A percentile compares a stretch with the other conserved stretches of the same genome.
phyloP scores from a whole-genome alignment of 1,140 invertebrate species.

The Aphaenogaster ashmeadi region DNA sequence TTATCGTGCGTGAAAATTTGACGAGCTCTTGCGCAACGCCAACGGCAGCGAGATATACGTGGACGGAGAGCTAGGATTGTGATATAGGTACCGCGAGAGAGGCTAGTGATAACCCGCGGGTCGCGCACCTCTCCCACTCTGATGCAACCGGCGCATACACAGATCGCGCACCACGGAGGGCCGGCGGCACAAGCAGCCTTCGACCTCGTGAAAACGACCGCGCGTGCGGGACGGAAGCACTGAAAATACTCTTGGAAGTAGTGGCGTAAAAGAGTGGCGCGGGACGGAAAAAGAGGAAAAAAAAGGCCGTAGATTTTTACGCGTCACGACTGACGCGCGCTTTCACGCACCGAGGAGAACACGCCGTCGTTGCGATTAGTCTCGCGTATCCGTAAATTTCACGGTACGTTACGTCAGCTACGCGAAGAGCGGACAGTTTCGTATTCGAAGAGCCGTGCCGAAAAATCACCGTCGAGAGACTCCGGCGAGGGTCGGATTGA shows the following conservation, averaged over 20 bases:
- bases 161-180: conserved; percentile 54
- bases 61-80: conserved; percentile 79
- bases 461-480: neutral
- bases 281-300: neutral
- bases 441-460: neutral
- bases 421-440: neutral
- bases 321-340: conserved; percentile 59
- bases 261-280: conserved; percentile 14
- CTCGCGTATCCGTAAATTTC: conserved; percentile 37
- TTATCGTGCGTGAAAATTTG: conserved; percentile 65
- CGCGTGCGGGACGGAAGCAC: conserved; percentile 13
- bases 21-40: conserved; percentile 70
- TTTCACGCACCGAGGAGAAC: conserved; percentile 37
- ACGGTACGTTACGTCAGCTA: conserved; percentile 19
- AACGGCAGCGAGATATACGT: conserved; percentile 75
- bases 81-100: conserved; percentile 82
- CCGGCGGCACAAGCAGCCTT: conserved; percentile 21
- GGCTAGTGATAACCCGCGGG: conserved; percentile 83
- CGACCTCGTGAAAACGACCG: conserved; percentile 46
- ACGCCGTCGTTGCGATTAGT: conserved; percentile 27
- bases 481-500: neutral
- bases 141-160: conserved; percentile 59
- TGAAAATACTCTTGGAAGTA: conserved; percentile 41
- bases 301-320: conserved; percentile 15
- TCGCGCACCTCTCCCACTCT: conserved; percentile 81